Evolutionary conservation across 2,113 vertebrate genomes (phyloP), one percentile per base, ranked within the genome.

Genomic region (Anhinga rufa): DNA sequence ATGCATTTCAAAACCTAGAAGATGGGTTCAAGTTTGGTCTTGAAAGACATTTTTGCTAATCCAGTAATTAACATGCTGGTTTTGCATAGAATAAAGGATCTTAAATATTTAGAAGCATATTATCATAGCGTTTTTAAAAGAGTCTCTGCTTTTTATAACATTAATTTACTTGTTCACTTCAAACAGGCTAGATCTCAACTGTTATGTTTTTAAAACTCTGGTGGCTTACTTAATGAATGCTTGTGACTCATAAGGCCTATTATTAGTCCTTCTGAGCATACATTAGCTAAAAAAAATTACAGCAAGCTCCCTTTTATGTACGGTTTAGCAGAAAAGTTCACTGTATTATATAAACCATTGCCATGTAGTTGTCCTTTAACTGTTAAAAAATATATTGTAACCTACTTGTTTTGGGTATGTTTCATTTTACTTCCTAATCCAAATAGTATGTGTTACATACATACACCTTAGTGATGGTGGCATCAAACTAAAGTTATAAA

Each of bases 231-330:
- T 96, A 91, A 94, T 90, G 92, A 97, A 88, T 93, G 87, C 92
- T 92, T 94, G 77, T 95, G 94, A 97, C 74, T 97, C 93, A 88
- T 74, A 91, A 92, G n/a, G 66, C 64, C 88, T 96, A 96, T 97
- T 97, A 96, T 96, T 97, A 97, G 88, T 68, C 61, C 65, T 72
- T 94, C 81, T 76, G 57, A 90, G 76, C 72, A 89, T 90, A 88
- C 75, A 96, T 87, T 90, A 84, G 71, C 12, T 32, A 44, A 87
- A 79, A 92, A 69, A 68, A 60, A 79, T 48, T 70, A 91, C 25
- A 93, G 75, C n/a, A 91, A 93, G 42, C 79, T 51, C 88, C 79
- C 31, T 96, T 96, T 95, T 93, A 79, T 82, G 83, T 82, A 48
- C 44, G 34, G 32, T 70, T 96, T 61, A 92, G 83, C 72, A 95